These are phyloP conservation scores for Bombus waltoni DNA, from an alignment of 1,140 invertebrate species.

Conservation along the genomic window DNA sequence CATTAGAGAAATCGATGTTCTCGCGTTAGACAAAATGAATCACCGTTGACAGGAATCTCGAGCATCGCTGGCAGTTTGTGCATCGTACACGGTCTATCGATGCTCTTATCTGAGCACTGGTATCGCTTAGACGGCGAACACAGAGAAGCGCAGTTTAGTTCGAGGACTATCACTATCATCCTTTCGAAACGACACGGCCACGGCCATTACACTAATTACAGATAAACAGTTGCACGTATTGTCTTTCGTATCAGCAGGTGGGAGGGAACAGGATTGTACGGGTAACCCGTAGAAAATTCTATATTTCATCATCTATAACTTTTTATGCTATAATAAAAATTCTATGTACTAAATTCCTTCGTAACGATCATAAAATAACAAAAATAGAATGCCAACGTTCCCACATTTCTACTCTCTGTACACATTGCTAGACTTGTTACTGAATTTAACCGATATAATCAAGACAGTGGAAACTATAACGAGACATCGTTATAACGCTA, in stretches of 20 bases:
- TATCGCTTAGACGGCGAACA: conserved; percentile 1
- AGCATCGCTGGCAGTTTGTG: conserved; percentile 8
- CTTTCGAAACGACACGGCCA: conserved; percentile 42
- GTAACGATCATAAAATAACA: too few species aligned
- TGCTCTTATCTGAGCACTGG: conserved; percentile 29
- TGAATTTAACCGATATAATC: too few species aligned
- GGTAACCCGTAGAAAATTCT: too few species aligned
- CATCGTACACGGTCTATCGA: conserved; percentile 23
- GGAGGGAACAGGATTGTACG: neutral
- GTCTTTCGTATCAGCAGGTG: neutral
- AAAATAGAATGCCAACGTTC: too few species aligned
- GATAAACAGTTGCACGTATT: conserved; percentile 43
- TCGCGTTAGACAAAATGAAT: conserved; percentile 8
- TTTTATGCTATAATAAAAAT: too few species aligned
- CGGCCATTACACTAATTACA: conserved; percentile 51
- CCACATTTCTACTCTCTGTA: too few species aligned
- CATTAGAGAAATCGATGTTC: neutral
- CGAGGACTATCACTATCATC: conserved; percentile 21
- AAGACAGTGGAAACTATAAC: too few species aligned
- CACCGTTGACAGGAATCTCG: conserved; percentile 35
- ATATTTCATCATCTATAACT: too few species aligned
- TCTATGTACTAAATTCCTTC: too few species aligned
- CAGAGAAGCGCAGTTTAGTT: neutral
- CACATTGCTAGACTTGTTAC: too few species aligned
- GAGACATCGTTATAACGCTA: too few species aligned